Base-by-base conservation (phyloP, 2,797 vertebrate species). In the Chrysocyon brachyurus region DNA sequence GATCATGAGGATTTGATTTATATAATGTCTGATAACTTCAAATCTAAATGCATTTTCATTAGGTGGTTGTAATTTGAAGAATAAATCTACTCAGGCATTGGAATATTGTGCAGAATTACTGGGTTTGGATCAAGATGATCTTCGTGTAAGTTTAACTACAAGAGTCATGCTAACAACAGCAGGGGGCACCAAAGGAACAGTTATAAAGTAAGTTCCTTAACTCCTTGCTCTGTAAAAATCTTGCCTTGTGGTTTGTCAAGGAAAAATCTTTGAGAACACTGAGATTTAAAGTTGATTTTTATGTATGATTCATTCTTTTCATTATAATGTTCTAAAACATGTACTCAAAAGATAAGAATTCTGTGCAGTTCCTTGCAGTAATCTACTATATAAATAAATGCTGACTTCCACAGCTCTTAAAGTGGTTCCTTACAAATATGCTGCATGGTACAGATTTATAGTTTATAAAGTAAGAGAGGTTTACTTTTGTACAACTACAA, bases 151-250 rank as follows among this genome's bases (percentile, higher is more conserved):
- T 98, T 99, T 99, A 94, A 99, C 99, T 72, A 98, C 99, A 54
- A 99, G 99, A 98, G 99, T 99, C 93, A 99, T 99, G 99, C 99
- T 99, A 9, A 99, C 99, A 1, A 99, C 99, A 98, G 99, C 99
- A 99, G 99, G 99, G 98, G 99, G 99, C 98, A 97, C 98, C 98
- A 99, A 99, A 99, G 99, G 99, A 97, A 99, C 99, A 1, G 99
- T 99, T 97, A 99, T 99, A 98, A 99, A 99, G 99, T 99, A 99
- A 99, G 99, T 96, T 17, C 1, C 59, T 46, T 24, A 22, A 49
- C 10, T 56, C 16, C 2, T 9, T 7, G 68, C 22, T 40, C 28
- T 49, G 12, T 61, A n/a, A 19, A 91, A 63, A 24, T 46, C 61
- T 19, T 94, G 26, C 49, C 24, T 21, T 70, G 72, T 33, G n/a